Base-by-base conservation (phyloP, 2,888 invertebrate genomes). In the Panorpa germanica region DNA sequence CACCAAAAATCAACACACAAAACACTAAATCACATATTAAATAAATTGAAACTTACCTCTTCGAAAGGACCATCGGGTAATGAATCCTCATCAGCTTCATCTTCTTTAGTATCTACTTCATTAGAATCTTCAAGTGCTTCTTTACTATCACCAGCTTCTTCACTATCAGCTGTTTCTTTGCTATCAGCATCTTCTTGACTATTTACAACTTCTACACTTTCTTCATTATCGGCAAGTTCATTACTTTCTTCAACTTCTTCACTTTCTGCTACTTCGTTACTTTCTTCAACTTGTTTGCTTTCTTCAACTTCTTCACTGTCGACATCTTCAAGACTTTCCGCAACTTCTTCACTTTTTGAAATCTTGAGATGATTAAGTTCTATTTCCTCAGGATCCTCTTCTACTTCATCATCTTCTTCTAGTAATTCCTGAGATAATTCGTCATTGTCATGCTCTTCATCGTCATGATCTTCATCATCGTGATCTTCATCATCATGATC, bases 51-150 rank as follows among this genome's bases (percentile, higher is more conserved):
- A 29, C 28, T 29, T 46, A 63, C 63, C 55, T 64, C 63, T 34
- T 52, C 49, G 38, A 61, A 59, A 24, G 59, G 61, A 43, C 53
- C 53, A 22, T 57, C 56, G 4, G 52, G 43, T 1, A 53, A 51
- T 3, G n/a, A 25, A 8, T 27, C 23, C 12, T 46, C 51, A 7
- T 52, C 52, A 16, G 39, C 39, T 20, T 42, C 42, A 31, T 45
- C 43, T 24, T 44, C 43, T 25, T 43, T 43, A 28, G 38, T 39
- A 16, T 33, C 32, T 8, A 42, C 41, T 21, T 38, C 39, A 10
- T 41, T 43, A 13, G 49, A 41, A 25, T 48, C 44, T 4, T 39
- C 42, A 37, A 35, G 31, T 18, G 39, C 35, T 25, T 38, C 37
- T 8, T 29, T 37, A 25, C 48, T 44, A n/a, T 46, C 45, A 19